Conservation (phyloP, 2,113 vertebrate genomes). For the Hyperopisus bebe region DNA sequence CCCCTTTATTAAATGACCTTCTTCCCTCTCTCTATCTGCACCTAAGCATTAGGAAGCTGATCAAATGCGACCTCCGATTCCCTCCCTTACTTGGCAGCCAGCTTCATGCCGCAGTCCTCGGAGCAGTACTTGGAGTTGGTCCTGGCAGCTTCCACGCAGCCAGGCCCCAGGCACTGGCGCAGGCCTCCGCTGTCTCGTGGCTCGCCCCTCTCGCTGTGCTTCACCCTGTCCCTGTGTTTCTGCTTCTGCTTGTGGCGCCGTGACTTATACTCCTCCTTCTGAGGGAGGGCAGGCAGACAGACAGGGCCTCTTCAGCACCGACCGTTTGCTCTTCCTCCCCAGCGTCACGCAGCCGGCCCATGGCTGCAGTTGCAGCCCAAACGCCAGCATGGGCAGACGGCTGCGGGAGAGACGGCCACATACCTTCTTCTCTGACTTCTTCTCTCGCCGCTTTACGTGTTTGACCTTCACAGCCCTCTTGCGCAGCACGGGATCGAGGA, state of each 20-base stretch:
- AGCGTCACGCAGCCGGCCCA: neutral
- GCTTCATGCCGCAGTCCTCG: constrained; percentile 88
- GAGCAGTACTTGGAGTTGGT: constrained; percentile 86
- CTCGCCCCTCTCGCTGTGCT: constrained; percentile 70
- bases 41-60: neutral
- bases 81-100: constrained; percentile 83
- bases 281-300: neutral
- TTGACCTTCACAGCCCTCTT: constrained; percentile 91
- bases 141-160: constrained; percentile 68
- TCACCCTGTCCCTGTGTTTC: constrained; percentile 75
- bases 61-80: neutral
- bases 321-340: neutral
- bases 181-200: constrained; percentile 58
- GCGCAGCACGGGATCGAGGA: constrained; percentile 72
- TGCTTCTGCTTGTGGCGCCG: constrained; percentile 86
- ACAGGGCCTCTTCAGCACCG: neutral
- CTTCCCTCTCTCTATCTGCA: neutral
- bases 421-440: constrained; percentile 86
- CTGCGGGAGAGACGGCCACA: neutral
- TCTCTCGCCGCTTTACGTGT: constrained; percentile 84
- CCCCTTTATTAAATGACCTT: neutral
- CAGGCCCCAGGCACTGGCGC: constrained; percentile 83
- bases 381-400: too few species aligned
- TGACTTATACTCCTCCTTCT: constrained; percentile 77
- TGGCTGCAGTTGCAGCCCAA: too few species aligned